phyloP scores from a whole-genome alignment of 2,888 invertebrate species.

The Sarcophaga rosellei region DNA sequence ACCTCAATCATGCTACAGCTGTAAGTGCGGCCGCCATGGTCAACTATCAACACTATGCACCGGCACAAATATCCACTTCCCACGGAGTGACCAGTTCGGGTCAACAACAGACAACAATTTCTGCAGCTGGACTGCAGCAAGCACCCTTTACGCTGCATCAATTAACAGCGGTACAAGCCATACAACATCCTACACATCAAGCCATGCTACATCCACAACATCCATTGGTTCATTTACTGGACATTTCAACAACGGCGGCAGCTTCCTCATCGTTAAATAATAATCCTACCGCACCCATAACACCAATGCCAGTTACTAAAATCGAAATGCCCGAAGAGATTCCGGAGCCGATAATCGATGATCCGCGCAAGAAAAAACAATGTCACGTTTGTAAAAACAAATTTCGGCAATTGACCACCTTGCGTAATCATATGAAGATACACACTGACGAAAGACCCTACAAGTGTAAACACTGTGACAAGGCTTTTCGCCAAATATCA shows the following conservation, averaged over 20 bases:
- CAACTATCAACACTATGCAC: conserved; percentile 78
- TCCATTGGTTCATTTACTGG: conserved; percentile 77
- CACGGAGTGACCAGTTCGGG: conserved; percentile 69
- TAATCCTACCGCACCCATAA: conserved; percentile 76
- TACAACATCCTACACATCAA: conserved; percentile 79
- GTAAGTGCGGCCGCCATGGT: conserved; percentile 77
- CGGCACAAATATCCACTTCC: conserved; percentile 76
- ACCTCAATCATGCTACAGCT: conserved; percentile 79
- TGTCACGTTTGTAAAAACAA: conserved; percentile 80
- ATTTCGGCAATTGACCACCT: conserved; percentile 77
- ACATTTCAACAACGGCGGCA: conserved; percentile 75
- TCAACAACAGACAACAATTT: conserved; percentile 76
- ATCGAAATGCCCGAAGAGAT: conserved; percentile 77
- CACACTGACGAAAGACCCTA: conserved; percentile 78
- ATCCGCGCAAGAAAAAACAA: conserved; percentile 79
- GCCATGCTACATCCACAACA: conserved; percentile 79
- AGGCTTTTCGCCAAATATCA: conserved; percentile 78
- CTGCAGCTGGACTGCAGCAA: conserved; percentile 76
- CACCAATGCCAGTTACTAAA: conserved; percentile 74
- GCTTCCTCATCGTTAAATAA: conserved; percentile 73
- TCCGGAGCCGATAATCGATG: conserved; percentile 75
- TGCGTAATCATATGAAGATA: conserved; percentile 79
- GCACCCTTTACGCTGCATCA: conserved; percentile 77
- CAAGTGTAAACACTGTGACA: conserved; percentile 78
- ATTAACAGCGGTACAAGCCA: conserved; percentile 78